These are phyloP conservation scores for Vulpes ferrilata DNA, from an alignment of 2,113 vertebrate species.

Conservation along the genomic window DNA sequence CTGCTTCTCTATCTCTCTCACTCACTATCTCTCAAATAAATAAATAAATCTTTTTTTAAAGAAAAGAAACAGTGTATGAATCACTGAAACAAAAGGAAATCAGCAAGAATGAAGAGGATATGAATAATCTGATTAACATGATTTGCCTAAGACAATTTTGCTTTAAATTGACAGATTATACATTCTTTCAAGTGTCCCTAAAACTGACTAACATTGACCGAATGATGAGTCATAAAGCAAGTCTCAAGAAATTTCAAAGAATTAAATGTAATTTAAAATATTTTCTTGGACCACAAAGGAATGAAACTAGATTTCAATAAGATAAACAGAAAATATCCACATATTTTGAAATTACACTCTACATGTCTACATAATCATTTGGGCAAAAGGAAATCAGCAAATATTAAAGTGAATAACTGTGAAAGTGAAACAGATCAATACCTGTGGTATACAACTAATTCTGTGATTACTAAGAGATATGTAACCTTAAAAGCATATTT, in stretches of 20 bases:
- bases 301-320: neutral
- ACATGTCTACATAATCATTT: neutral
- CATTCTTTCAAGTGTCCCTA: neutral
- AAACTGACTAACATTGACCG: neutral
- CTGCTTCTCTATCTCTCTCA: no score
- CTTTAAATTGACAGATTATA: neutral
- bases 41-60: no score
- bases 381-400: neutral
- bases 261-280: neutral
- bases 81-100: neutral
- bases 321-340: neutral
- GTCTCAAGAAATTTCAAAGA: neutral
- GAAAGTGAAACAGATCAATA: neutral
- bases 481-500: neutral
- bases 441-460: neutral
- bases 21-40: no score
- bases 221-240: neutral
- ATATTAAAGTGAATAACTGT: neutral
- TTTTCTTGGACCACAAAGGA: neutral
- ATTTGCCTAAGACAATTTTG: neutral
- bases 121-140: neutral
- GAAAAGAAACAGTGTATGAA: neutral
- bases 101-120: neutral
- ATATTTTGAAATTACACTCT: neutral
- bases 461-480: neutral